Conservation (phyloP, 2,888 invertebrate species). For the Boloria euphrosyne region DNA sequence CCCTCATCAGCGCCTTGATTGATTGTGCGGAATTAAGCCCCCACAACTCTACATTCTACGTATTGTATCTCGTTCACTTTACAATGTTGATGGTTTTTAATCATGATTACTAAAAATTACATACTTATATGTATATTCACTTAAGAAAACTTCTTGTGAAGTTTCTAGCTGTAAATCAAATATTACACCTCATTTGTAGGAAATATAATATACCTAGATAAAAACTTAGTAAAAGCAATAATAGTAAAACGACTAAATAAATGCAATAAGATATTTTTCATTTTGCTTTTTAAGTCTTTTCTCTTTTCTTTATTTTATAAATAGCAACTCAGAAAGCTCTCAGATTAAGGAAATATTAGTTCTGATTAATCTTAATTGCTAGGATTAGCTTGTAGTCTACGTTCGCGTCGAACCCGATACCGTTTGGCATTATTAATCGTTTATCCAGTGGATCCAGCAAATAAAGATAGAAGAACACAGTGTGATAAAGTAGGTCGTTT, state of each 20-base stretch:
- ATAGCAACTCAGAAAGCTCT: background rate
- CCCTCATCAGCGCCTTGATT: conserved; percentile 71
- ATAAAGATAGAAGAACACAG: conserved; percentile 42
- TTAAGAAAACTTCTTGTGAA: too few species aligned
- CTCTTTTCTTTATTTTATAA: background rate
- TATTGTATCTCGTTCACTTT: conserved; percentile 10
- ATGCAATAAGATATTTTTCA: too few species aligned
- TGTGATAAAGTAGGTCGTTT: conserved; percentile 56
- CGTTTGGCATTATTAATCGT: conserved; percentile 33
- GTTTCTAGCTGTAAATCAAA: too few species aligned
- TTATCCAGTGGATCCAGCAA: conserved; percentile 32
- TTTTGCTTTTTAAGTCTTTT: background rate
- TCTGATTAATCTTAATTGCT: conserved; percentile 25
- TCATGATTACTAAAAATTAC: too few species aligned
- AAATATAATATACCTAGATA: too few species aligned
- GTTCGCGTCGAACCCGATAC: conserved; percentile 25
- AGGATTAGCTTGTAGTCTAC: conserved; percentile 19
- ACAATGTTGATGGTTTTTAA: conserved; percentile 1
- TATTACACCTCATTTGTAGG: too few species aligned
- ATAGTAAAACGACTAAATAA: too few species aligned
- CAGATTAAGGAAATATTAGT: conserved; percentile 6
- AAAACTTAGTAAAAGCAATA: too few species aligned
- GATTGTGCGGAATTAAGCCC: conserved; percentile 74
- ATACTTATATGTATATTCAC: too few species aligned
- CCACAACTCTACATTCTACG: conserved; percentile 49